phyloP scores from a whole-genome alignment of 2,888 invertebrate species.

The Trisateles emortualis region DNA sequence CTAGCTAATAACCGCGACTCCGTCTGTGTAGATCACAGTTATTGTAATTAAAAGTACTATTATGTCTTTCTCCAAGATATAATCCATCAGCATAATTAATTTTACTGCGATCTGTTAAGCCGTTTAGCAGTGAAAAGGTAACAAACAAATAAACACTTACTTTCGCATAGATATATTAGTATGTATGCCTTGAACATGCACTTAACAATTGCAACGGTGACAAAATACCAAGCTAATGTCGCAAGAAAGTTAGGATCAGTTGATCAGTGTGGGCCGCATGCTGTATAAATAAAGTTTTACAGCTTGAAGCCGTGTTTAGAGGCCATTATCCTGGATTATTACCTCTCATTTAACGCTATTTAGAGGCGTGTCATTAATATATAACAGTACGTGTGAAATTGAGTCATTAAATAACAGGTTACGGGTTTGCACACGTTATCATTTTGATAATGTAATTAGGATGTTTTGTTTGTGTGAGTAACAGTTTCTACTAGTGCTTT shows the following conservation, averaged over 20 bases:
- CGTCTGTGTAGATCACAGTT: too few relatives aligned
- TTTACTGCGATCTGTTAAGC: too few relatives aligned
- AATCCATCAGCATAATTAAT: too few relatives aligned
- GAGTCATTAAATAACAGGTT: conserved; percentile 15
- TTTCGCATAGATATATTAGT: too few relatives aligned
- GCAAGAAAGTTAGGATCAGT: conserved; percentile 38
- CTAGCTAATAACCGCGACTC: too few relatives aligned
- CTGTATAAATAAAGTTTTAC: conserved; percentile 59
- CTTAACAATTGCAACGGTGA: conserved; percentile 13
- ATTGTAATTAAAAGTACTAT: too few relatives aligned
- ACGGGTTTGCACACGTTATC: conserved; percentile 13
- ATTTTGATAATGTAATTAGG: not conserved
- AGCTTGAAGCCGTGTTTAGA: conserved; percentile 50
- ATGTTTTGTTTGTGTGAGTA: not conserved
- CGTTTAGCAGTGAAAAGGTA: too few relatives aligned
- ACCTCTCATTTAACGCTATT: conserved; percentile 55
- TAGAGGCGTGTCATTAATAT: conserved; percentile 46
- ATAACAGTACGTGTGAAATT: conserved; percentile 25
- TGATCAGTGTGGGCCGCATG: conserved; percentile 49
- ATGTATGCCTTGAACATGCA: conserved; percentile 7
- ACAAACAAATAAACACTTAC: too few relatives aligned
- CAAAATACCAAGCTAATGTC: conserved; percentile 29
- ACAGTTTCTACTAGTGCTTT: not conserved
- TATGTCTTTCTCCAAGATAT: too few relatives aligned
- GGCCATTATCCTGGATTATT: conserved; percentile 53